Conservation (phyloP, 2,797 vertebrate species). For the Caiman crocodilus region DNA sequence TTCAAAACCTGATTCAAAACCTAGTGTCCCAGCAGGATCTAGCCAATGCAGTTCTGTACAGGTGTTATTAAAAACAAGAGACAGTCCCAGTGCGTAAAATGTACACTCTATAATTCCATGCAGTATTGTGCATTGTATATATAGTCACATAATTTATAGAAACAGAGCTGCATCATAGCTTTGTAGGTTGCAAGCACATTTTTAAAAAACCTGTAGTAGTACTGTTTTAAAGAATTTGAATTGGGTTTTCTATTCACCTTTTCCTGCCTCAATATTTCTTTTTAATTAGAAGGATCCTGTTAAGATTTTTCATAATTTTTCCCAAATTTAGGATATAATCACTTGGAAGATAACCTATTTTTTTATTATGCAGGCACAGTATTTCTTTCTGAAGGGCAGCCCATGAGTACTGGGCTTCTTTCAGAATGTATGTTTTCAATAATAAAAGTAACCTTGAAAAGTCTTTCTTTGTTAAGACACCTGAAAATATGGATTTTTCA, state of each 20-base stretch:
- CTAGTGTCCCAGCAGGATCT: neutral
- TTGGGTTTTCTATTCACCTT: neutral
- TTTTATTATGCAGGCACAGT: neutral
- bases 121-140: neutral
- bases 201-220: neutral
- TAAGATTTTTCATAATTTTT: neutral
- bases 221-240: neutral
- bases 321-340: neutral
- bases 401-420: neutral
- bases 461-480: too few relatives aligned
- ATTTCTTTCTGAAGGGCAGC: neutral
- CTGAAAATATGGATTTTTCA: neutral
- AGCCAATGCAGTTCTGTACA: neutral
- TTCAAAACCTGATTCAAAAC: neutral
- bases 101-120: neutral
- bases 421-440: neutral
- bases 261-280: neutral
- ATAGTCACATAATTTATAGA: neutral
- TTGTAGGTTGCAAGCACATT: neutral
- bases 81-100: neutral
- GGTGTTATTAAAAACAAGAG: neutral
- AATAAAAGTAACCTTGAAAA: neutral
- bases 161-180: neutral
- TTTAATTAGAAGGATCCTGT: neutral
- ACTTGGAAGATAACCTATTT: neutral